Percentiles rank a stretch among this genome's conserved stretches.
phyloP scores from a whole-genome alignment of 2,797 vertebrate genomes.

The Danio tinwini region DNA sequence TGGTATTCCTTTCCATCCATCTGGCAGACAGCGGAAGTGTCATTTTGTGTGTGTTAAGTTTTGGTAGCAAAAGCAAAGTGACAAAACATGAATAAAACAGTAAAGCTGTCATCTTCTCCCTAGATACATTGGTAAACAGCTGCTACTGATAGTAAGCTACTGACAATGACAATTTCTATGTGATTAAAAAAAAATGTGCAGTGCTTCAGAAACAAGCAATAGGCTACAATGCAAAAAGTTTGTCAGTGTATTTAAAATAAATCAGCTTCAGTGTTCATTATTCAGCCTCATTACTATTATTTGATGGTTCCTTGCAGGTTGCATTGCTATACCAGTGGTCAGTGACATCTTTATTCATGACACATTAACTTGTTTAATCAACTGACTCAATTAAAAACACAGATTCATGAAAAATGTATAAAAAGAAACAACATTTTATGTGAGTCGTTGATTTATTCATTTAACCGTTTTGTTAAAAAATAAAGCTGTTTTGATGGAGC shows the following conservation, averaged over 20 bases:
- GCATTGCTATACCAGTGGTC: not conserved
- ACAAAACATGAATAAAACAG: slow-evolving; percentile 21
- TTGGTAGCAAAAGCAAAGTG: slow-evolving; percentile 1
- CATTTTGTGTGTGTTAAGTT: slow-evolving; percentile 2
- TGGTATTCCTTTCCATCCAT: slow-evolving; percentile 8
- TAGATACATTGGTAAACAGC: slow-evolving; percentile 23
- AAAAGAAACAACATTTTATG: no score
- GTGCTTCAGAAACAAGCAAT: not conserved
- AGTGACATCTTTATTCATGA: not conserved
- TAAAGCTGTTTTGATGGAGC: not conserved
- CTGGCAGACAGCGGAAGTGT: slow-evolving; percentile 19
- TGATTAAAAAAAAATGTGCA: not conserved
- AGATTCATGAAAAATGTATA: no score
- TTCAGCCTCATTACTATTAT: not conserved
- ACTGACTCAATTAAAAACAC: no score
- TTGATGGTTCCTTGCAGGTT: not conserved
- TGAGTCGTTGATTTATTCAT: no score
- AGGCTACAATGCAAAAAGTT: not conserved
- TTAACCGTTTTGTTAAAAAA: no score
- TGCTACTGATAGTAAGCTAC: not conserved
- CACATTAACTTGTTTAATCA: not conserved
- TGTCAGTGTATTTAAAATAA: not conserved
- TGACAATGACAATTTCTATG: not conserved
- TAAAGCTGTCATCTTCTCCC: slow-evolving; percentile 12
- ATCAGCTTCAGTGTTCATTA: not conserved